phyloP scores from a whole-genome alignment of 2,113 vertebrate species.

The Lagenorhynchus albirostris region DNA sequence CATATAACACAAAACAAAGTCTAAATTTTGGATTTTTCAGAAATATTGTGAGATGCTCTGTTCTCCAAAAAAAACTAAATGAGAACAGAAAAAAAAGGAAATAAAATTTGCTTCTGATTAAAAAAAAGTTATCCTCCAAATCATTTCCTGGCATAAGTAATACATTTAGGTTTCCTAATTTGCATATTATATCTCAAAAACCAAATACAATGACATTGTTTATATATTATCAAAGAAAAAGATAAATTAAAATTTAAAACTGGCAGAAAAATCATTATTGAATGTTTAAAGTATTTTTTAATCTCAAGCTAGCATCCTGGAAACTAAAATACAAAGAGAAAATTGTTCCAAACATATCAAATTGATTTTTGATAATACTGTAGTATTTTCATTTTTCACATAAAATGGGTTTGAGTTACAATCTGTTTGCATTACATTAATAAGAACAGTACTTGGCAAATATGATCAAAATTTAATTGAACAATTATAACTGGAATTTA shows the following conservation, averaged over 20 bases:
- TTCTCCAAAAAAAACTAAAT: background rate
- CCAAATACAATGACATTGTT: background rate
- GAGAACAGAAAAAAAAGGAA: background rate
- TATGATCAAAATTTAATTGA: constrained; percentile 22
- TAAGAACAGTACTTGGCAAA: constrained; percentile 26
- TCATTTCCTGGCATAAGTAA: constrained; percentile 29
- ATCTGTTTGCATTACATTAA: background rate
- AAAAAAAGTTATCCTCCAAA: background rate
- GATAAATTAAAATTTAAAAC: background rate
- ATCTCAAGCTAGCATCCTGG: background rate
- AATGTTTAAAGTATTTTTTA: constrained; percentile 16
- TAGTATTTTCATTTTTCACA: constrained; percentile 37
- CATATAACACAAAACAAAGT: background rate
- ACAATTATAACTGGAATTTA: constrained; percentile 15
- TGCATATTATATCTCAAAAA: constrained; percentile 26
- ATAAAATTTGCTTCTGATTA: background rate
- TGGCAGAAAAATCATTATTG: background rate
- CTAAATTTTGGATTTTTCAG: constrained; percentile 19
- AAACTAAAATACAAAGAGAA: constrained; percentile 48
- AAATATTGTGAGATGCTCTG: background rate
- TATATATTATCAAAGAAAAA: constrained; percentile 25
- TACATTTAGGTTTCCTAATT: constrained; percentile 3
- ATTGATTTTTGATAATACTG: constrained; percentile 4
- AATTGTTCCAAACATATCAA: background rate
- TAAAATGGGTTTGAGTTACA: constrained; percentile 4